Evolutionary conservation across 2,888 invertebrate species (phyloP), one percentile per base, ranked within the genome.

Genomic region (Apodemia duryi): DNA sequence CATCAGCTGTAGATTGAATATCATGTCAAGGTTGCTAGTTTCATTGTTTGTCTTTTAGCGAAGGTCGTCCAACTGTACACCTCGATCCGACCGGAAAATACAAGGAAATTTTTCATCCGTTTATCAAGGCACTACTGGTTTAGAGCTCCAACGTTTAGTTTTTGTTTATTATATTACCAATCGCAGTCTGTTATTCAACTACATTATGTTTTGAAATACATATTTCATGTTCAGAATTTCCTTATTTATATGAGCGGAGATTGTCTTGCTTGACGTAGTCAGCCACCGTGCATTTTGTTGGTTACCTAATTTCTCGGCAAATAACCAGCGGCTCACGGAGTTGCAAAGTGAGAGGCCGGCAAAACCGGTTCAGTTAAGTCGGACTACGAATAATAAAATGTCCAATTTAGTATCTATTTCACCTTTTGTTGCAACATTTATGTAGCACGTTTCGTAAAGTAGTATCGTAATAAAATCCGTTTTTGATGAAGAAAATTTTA

Each of bases 281-380:
- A 80, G 78, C 81, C 81, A 84, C 77, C 84, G 81, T 78, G 81
- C 80, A 82, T 84, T 86, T 88, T 85, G 86, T 85, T 85, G 86
- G 88, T 89, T 91, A 91, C 91, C 90, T 88, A 91, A 91, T 90
- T 91, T 86, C 84, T 83, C 84, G 86, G 88, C 84, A 78, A 86
- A 85, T 83, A 84, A 86, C 83, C 82, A 80, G 85, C 84, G 81
- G 82, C 73, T 73, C 70, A 72, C 72, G 68, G 68, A 83, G 86
- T 91, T 89, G 88, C 90, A 79, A 91, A 91, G 91, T 91, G 90
- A 91, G 91, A 91, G 91, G 91, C 89, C 87, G 85, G 68, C 85
- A 78, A 84, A 89, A 91, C 89, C 90, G 90, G 91, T 90, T 86
- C 81, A 78, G 82, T 81, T 85, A 77, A 83, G 79, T 87, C 85